Evolutionary conservation across 2,888 invertebrate species (phyloP).

Genomic region (Adela reaumurella): DNA sequence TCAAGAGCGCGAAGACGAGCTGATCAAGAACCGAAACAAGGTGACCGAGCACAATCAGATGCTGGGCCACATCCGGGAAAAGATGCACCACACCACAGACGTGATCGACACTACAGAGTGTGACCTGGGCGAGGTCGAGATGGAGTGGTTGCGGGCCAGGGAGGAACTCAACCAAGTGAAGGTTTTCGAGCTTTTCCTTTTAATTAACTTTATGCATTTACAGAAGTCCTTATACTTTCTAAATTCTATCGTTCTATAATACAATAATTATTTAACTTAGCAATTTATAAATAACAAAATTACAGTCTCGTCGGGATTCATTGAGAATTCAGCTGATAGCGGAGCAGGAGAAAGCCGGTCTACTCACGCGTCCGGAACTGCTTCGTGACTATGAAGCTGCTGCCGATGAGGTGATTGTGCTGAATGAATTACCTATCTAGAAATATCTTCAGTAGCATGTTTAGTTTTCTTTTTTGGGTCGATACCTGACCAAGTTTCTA

Average conservation of each 20-base stretch:
- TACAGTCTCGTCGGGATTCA: slow-evolving; percentile 33
- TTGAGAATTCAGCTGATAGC: slow-evolving; percentile 33
- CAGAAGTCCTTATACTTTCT: no score
- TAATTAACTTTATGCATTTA: no score
- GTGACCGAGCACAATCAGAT: slow-evolving; percentile 49
- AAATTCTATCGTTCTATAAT: no score
- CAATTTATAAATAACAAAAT: no score
- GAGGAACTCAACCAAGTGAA: slow-evolving; percentile 35
- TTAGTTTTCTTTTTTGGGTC: no score
- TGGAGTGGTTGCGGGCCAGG: slow-evolving; percentile 33
- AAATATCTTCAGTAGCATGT: no score
- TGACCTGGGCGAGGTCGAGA: slow-evolving; percentile 41
- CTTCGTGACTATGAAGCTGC: slow-evolving; percentile 42
- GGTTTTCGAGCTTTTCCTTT: slow-evolving; percentile 12
- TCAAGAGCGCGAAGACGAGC: slow-evolving; percentile 43
- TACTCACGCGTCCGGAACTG: slow-evolving; percentile 39
- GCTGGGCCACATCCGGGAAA: slow-evolving; percentile 45
- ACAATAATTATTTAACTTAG: no score
- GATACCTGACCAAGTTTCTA: no score
- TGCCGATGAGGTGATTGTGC: slow-evolving; percentile 26
- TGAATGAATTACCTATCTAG: no score
- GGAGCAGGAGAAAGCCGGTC: slow-evolving; percentile 36
- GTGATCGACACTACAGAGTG: slow-evolving; percentile 43
- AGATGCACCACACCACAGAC: slow-evolving; percentile 46
- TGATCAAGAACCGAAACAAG: slow-evolving; percentile 38